Evolutionary conservation across 2,797 vertebrate genomes (phyloP), one percentile per base, ranked within the genome.

Genomic region (Schizopygopsis pylzovi): DNA sequence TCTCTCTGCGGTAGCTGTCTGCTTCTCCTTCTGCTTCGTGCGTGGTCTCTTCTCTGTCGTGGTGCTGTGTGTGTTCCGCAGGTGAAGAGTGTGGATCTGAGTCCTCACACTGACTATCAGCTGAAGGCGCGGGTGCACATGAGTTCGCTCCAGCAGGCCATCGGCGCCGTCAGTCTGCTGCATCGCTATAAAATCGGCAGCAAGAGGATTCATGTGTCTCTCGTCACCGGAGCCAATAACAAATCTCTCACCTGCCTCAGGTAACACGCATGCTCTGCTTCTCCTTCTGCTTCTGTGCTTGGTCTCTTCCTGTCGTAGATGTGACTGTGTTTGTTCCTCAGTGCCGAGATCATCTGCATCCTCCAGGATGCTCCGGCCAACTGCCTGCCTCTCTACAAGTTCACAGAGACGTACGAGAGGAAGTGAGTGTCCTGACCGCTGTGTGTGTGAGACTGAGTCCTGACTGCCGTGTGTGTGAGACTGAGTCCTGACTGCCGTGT

Each of bases 51-150:
- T n/a, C n/a, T n/a, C n/a, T n/a, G n/a, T n/a, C n/a, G n/a, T n/a
- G n/a, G n/a, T n/a, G n/a, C n/a, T 22, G 11, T 56, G 45, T 37
- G 78, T 41, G 72, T n/a, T n/a, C n/a, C 88, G 43, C 70, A 99
- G 98, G 96, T 99, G 82, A 98, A 96, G 93, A 92, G 89, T 41
- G 95, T 99, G 54, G 98, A 99, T 88, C 97, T 99, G 72, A 98
- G 97, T 90, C 98, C 97, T 71, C 98, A 99, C 88, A 99, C 98
- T 0, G 98, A 99, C 92, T 99, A 99, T 90, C 98, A 99, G 91
- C 91, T 99, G 87, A 98, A 97, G 91, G 98, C 97, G 52, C 94
- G 95, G 2, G 91, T 99, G 86, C 97, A 97, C 91, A 98, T 99
- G 97, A 93, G 95, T 85, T 97, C 93, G 16, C 93, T 99, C 45